Evolutionary conservation across 1,140 invertebrate genomes (phyloP), one percentile per base, ranked within the genome.

Genomic region (Mya arenaria): DNA sequence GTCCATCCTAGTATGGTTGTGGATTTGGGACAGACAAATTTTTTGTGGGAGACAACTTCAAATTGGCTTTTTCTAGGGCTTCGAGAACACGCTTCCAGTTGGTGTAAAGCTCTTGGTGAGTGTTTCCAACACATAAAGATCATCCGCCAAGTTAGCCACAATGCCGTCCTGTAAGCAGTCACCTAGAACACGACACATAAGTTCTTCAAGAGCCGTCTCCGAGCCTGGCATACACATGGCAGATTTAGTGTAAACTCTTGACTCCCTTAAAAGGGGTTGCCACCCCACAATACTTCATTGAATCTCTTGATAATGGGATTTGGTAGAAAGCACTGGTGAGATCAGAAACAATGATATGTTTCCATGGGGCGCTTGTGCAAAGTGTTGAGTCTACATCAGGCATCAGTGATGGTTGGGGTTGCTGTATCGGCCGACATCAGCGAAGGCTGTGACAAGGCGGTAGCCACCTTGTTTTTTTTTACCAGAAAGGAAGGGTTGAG

Each of bases 181-280:
- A 10, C 85, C 82, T 10, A 88, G 28, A 5, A 88, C 84, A 1
- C 84, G 52, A 37, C 84, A 85, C 34, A 78, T 87, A 0, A 88
- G 39, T 69, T 88, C 87, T 41, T 87, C 87, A 28, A 85, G 58
- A n/a, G 83, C 81, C 5, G 84, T 82, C 34, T 84, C 80, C 3
- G 77, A 84, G 2, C 83, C 81, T 44, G 84, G 81, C 77, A 85
- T 87, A n/a, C 86, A 85, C 79, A 86, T 86, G 8, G 86, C 85
- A 30, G 79, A 78, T 44, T 66, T 23, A 8, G 41, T 48, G 71
- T 83, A 88, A 0, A 86, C 86, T 19, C 85, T 2, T 25, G 28
- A 85, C 81, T 3, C 83, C 86, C 15, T 65, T 39, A 44, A 66
- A 86, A 15, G 86, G 86, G 25, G 79, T 86, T 10, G 58, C 63